Evolutionary conservation across 2,797 vertebrate genomes (phyloP), one percentile per base, ranked within the genome.

Genomic region (Girardinus metallicus): DNA sequence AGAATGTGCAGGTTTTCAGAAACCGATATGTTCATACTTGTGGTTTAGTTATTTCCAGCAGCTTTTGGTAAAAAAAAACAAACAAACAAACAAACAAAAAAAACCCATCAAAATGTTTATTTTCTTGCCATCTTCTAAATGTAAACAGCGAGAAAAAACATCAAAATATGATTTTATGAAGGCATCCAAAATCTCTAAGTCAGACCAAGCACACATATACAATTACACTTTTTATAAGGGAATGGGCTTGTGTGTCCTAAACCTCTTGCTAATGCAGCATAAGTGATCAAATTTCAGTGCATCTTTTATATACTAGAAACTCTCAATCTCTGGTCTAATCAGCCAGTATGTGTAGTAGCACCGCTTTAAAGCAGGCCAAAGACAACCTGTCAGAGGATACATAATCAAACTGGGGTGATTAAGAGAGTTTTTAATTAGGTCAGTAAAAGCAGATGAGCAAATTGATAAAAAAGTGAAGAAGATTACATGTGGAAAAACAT

Each of bases 401-500:
- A 49, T 31, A 34, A 16, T 75, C 18, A 72, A 43, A 46, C 26
- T 3, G 44, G 44, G 23, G 47, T 64, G 47, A 64, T 73, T 76
- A 72, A 44, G 44, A 36, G 12, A 18, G 23, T 26, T 39, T 66
- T 66, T 36, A 66, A 44, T 62, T n/a, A 41, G n/a, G 70, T 82
- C 11, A 70, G 47, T 73, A 29, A 16, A 47, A 5, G 26, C 26
- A 11, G 51, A 75, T 71, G 41, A 60, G 71, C n/a, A 46, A 26
- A 57, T 39, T 74, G 18, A 73, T 15, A 6, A 62, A 68, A 41
- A 15, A n/a, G n/a, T n/a, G n/a, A 21, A 29, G 18, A 10, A 34
- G 34, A 53, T 53, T 64, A 47, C 16, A 66, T 36, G 44, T 71
- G 75, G 73, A 81, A 74, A 76, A 57, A 81, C 23, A 57, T 44